Evolutionary conservation across 2,797 vertebrate genomes (phyloP).

Genomic region (Pagetopsis macropterus): DNA sequence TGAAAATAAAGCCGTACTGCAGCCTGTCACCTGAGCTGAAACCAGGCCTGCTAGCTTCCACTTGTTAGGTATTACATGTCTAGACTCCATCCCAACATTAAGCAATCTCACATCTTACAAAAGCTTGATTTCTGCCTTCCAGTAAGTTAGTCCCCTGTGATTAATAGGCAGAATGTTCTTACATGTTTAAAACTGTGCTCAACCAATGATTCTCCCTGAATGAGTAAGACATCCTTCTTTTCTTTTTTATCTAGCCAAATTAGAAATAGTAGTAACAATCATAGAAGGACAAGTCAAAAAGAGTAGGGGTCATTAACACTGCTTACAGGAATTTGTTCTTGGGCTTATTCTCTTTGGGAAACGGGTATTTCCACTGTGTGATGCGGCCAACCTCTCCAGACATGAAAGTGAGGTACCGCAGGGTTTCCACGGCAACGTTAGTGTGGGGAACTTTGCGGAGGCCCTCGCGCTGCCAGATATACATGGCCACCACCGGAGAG

Average conservation of each 20-base stretch:
- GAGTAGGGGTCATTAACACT: neutral
- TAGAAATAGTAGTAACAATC: neutral
- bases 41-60: constrained; percentile 6
- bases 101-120: constrained; percentile 35
- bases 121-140: constrained; percentile 10
- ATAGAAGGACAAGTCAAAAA: neutral
- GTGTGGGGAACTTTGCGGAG: constrained; percentile 93
- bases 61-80: constrained; percentile 25
- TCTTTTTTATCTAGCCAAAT: neutral
- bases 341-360: constrained; percentile 93
- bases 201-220: neutral
- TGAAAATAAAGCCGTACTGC: constrained; percentile 33
- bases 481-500: constrained; percentile 96
- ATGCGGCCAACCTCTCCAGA: constrained; percentile 96
- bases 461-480: constrained; percentile 96
- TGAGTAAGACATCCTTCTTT: neutral
- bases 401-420: constrained; percentile 97
- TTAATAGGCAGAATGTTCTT: constrained; percentile 18
- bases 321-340: constrained; percentile 97
- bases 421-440: constrained; percentile 94
- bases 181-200: constrained; percentile 23
- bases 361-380: constrained; percentile 98
- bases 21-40: constrained; percentile 42
- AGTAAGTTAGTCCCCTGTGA: neutral
- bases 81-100: constrained; percentile 23